These are phyloP conservation scores for Onychomys leucogaster DNA, from an alignment of 2,797 vertebrate genomes.

Conservation along the genomic window DNA sequence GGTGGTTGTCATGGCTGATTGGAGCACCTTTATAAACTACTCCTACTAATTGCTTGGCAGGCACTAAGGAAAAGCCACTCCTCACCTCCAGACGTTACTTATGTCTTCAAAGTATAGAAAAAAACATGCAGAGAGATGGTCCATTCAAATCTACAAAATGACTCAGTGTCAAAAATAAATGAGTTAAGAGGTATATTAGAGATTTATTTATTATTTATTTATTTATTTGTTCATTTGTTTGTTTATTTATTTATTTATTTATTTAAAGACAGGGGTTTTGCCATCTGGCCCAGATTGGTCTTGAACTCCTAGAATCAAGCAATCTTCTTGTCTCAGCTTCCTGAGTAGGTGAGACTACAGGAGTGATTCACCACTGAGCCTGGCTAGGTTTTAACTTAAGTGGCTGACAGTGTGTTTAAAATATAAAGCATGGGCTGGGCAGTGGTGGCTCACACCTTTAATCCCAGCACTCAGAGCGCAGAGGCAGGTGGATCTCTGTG, in stretches of 20 bases:
- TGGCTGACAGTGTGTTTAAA: not conserved
- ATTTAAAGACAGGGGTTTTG: not conserved
- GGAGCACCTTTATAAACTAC: not conserved
- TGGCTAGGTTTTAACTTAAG: not conserved
- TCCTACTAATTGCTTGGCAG: not conserved
- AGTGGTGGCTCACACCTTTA: no score
- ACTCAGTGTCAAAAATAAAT: not conserved
- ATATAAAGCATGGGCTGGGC: not conserved
- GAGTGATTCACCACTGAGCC: not conserved
- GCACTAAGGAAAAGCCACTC: not conserved
- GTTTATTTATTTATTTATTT: no score
- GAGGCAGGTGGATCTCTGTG: no score
- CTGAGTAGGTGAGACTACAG: not conserved
- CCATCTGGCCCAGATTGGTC: not conserved
- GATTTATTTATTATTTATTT: not conserved
- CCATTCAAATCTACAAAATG: not conserved
- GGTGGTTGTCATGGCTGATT: not conserved
- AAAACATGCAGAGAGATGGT: not conserved
- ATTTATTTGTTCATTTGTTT: no score
- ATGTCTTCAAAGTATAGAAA: conserved; percentile 26
- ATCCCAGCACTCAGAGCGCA: no score
- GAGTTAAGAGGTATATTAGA: not conserved
- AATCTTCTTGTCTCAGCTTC: not conserved
- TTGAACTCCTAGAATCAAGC: not conserved
- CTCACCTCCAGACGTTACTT: not conserved